Conservation (phyloP, 2,113 vertebrate species). For the Engystomops pustulosus region DNA sequence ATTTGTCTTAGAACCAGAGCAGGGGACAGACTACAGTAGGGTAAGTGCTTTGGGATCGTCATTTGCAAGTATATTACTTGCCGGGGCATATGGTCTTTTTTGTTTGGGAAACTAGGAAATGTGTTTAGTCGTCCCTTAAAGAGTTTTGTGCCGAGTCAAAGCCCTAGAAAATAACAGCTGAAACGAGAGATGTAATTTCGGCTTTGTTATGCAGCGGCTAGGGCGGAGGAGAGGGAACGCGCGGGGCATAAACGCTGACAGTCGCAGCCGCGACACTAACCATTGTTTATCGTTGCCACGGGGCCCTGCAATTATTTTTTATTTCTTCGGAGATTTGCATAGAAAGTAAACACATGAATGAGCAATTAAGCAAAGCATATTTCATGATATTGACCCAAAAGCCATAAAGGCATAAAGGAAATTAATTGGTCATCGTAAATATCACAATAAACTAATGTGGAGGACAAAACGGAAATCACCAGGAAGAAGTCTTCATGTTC, state of each 20-base stretch:
- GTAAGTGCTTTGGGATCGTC: neutral
- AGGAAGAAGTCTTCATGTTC: neutral
- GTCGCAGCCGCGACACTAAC: neutral
- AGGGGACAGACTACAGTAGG: too few species aligned
- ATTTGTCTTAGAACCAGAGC: neutral
- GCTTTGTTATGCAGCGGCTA: slow-evolving; percentile 13
- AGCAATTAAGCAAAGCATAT: slow-evolving; percentile 2
- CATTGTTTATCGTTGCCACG: slow-evolving; percentile 22
- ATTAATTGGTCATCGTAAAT: slow-evolving; percentile 35
- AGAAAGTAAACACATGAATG: slow-evolving; percentile 13
- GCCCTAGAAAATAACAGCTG: neutral
- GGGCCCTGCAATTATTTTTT: slow-evolving; percentile 18
- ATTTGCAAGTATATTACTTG: slow-evolving; percentile 3
- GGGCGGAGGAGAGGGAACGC: neutral
- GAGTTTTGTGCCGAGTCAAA: neutral
- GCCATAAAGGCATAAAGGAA: slow-evolving; percentile 10
- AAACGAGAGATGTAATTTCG: slow-evolving; percentile 29
- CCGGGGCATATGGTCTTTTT: neutral
- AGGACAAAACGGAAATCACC: neutral
- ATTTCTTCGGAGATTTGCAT: slow-evolving; percentile 22
- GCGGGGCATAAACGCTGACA: slow-evolving; percentile 21
- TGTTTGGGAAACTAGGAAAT: neutral
- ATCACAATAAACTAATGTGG: neutral
- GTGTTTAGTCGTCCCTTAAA: slow-evolving; percentile 2
- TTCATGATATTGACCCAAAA: slow-evolving; percentile 17